Evolutionary conservation across 2,113 vertebrate species (phyloP), one percentile per base, ranked within the genome.

Genomic region (Australoheros scitulus): DNA sequence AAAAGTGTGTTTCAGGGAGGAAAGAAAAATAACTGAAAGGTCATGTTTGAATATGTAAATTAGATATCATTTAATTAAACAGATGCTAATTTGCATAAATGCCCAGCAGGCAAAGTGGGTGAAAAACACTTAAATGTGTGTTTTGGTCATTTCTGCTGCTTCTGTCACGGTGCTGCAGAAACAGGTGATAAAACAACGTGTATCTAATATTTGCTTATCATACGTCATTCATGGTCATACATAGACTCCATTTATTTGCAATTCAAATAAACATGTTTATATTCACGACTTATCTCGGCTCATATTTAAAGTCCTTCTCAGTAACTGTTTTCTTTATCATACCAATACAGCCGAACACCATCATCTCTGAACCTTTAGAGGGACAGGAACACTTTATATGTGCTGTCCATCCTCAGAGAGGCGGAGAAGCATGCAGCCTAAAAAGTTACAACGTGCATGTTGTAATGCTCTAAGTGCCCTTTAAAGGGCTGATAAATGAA

Each of bases 201-300:
- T 52, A 52, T 70, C 43, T 70, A 50, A 70, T 72, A 72, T 72
- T 52, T 72, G 47, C 26, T 72, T 72, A n/a, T 20, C 26, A 52
- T 72, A 3, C 17, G 65, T 72, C 47, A 32, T 32, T 52, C 52
- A 20, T 1, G 26, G 26, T 9, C 47, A 72, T 55, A 72, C 32
- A 29, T n/a, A 34, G 68, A 72, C 47, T 55, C 26, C 18, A n/a
- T 55, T 72, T 0, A 52, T 55, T 72, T 55, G 47, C 68, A 52
- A 32, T 72, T 72, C 43, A 32, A 72, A 72, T 72, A 72, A 32
- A 72, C 47, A 55, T 1, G 68, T 72, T 24, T 72, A n/a, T 52
- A 72, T 52, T 32, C 43, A 32, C 0, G 52, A 32, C 47, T 52
- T 52, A 72, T 72, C 43, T 52, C 10, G 0, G 24, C 26, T 52